Base-by-base conservation (phyloP, 2,797 vertebrate species). In the Enteromius anoplus region DNA sequence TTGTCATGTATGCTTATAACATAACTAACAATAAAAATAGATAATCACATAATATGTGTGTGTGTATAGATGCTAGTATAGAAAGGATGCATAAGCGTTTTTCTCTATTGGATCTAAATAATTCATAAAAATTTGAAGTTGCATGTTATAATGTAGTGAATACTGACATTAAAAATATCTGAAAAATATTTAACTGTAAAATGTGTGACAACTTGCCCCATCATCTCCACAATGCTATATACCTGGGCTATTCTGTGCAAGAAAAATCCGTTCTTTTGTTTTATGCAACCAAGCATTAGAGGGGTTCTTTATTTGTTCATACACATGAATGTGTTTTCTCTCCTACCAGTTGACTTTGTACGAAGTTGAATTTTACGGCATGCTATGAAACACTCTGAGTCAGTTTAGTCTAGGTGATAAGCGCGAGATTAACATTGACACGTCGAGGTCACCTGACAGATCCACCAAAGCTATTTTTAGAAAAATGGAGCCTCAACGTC, bases 371-470 rank as follows among this genome's bases (percentile, higher is more conserved):
- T 51, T 51, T 66, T 2, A 51, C 26, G 5, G 42, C 45, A 49
- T 11, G 76, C 34, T 51, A 78, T 51, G 26, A 51, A 75, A 58
- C 72, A 23, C 29, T 8, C 2, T 1, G 60, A 51, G 40, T 45
- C 34, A 42, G 9, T 40, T 32, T 10, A 11, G 49, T 23, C 11
- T 1, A 55, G 51, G 11, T 29, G 68, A 60, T 71, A 64, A 49
- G 23, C 19, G 55, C 26, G 19, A 71, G 40, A 49, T 72, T 42
- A 65, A 65, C 40, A 29, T 15, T 14, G 51, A 75, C 72, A 55
- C 32, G 45, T 37, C 45, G 29, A 60, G 40, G 64, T 83, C 73
- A 77, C 51, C 51, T 78, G 53, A 76, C 64, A 77, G 32, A 47
- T 47, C 23, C 64, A 60, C 26, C 65, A 66, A 17, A 75, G 58